Percentiles rank a stretch among this genome's conserved stretches.
Conservation (phyloP, 2,888 invertebrate species). For the Antitype chi region DNA sequence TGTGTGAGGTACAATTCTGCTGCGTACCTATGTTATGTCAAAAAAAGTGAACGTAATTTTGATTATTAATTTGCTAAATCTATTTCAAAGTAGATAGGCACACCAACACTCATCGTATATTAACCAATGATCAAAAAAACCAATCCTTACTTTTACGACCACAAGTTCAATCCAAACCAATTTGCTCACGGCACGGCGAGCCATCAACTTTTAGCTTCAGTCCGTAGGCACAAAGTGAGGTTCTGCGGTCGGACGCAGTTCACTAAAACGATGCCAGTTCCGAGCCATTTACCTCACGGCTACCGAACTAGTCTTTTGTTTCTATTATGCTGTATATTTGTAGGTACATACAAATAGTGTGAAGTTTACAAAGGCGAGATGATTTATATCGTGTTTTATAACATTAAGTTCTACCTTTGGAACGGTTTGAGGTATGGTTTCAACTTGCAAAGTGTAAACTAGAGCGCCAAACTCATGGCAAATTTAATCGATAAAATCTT, state of each 20-base stretch:
- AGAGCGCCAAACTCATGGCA: not conserved
- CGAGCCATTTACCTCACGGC: conserved; percentile 76
- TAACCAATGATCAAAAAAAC: not conserved
- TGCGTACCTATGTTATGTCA: too few species aligned
- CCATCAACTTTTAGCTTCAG: conserved; percentile 26
- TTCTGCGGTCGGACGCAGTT: conserved; percentile 53
- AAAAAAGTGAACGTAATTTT: too few species aligned
- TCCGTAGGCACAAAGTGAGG: conserved; percentile 39
- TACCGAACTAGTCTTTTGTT: conserved; percentile 70
- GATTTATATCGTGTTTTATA: conserved; percentile 47
- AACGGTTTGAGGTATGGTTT: conserved; percentile 11
- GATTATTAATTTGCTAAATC: not conserved
- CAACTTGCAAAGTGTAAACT: not conserved
- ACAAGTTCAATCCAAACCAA: conserved; percentile 30
- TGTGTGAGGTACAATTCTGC: too few species aligned
- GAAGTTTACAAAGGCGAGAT: conserved; percentile 54
- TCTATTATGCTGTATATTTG: conserved; percentile 60
- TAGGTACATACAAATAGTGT: conserved; percentile 47
- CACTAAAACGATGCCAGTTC: conserved; percentile 75
- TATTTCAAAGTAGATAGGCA: not conserved
- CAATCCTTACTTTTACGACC: not conserved
- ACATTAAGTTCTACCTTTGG: conserved; percentile 42
- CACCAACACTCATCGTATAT: not conserved
- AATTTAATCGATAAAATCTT: not conserved
- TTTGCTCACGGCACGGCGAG: conserved; percentile 26